Base-by-base conservation (phyloP, 2,888 invertebrate genomes). In the Pocota personata region DNA sequence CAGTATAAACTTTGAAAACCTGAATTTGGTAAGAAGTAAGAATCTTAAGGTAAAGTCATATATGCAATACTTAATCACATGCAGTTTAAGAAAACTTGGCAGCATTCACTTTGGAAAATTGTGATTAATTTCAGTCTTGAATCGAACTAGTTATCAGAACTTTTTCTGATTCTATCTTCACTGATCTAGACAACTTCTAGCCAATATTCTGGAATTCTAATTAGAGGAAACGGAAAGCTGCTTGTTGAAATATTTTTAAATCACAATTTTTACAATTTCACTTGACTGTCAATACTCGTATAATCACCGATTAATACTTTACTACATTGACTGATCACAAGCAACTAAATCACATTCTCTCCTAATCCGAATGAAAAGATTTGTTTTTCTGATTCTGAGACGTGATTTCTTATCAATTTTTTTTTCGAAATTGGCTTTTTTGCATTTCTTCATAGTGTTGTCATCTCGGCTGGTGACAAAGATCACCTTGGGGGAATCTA, bases 251-350 rank as follows among this genome's bases (percentile, higher is more conserved):
- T 6, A 6, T n/a, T 21, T 58, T 37, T 4, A 30, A 6, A 40
- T 14, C 57, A 58, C 57, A 58, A 35, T 30, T 57, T 43, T 24
- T 24, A 71, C 57, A 32, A 21, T 57, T 21, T 19, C 52, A 69
- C 55, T 57, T 10, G n/a, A 21, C 52, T n/a, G 16, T 7, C 5
- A 16, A 21, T 3, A 14, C n/a, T n/a, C n/a, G n/a, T n/a, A n/a
- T n/a, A n/a, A n/a, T 8, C 43, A 58, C 58, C 21, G 48, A 57
- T 37, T 10, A 35, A 50, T 52, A 72, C 30, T 66, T 48, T 27
- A 67, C 83, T 50, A 52, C 72, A 69, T 14, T 40, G 58, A 84
- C 69, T 16, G 80, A 84, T 84, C 50, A 12, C 8, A 32, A 32
- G 8, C 10, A 32, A 32, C 32, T 32, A 2, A 32, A 32, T 24